phyloP scores from a whole-genome alignment of 2,888 invertebrate species.

The Cantharis flavilabris region DNA sequence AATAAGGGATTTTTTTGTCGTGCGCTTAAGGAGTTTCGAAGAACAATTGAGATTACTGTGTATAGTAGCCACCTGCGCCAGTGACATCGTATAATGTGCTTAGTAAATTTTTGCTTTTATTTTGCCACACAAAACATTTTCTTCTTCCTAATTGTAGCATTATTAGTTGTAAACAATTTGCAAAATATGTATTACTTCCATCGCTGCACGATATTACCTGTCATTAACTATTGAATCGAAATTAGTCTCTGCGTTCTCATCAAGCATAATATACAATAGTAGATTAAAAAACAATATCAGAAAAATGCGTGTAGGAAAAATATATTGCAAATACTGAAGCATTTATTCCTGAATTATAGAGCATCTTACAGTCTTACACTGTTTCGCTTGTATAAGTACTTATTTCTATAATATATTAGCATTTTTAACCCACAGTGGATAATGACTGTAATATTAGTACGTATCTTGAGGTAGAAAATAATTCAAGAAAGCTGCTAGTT shows the following conservation, averaged over 20 bases:
- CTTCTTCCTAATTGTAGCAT: neutral
- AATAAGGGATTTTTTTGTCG: slow-evolving; percentile 55
- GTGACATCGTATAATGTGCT: slow-evolving; percentile 51
- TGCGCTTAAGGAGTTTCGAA: slow-evolving; percentile 46
- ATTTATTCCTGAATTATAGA: slow-evolving; percentile 34
- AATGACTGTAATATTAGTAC: slow-evolving; percentile 33
- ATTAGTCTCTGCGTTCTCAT: neutral
- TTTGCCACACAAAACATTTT: slow-evolving; percentile 20
- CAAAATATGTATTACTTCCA: neutral
- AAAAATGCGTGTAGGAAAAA: slow-evolving; percentile 25
- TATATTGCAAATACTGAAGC: slow-evolving; percentile 25
- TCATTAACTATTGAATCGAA: neutral
- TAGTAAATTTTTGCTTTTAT: slow-evolving; percentile 40
- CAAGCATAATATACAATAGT: neutral
- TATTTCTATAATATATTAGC: slow-evolving; percentile 31
- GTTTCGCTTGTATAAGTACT: slow-evolving; percentile 28
- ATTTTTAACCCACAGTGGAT: slow-evolving; percentile 28
- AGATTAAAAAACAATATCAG: neutral
- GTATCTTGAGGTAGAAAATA: slow-evolving; percentile 28
- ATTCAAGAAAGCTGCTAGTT: slow-evolving; percentile 32
- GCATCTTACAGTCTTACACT: slow-evolving; percentile 29
- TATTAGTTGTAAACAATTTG: neutral
- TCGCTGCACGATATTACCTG: neutral
- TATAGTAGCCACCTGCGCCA: slow-evolving; percentile 49
- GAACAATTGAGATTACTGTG: slow-evolving; percentile 47